These are phyloP conservation scores for Ictalurus punctatus DNA, from an alignment of 2,113 vertebrate genomes.

Conservation along the genomic window DNA sequence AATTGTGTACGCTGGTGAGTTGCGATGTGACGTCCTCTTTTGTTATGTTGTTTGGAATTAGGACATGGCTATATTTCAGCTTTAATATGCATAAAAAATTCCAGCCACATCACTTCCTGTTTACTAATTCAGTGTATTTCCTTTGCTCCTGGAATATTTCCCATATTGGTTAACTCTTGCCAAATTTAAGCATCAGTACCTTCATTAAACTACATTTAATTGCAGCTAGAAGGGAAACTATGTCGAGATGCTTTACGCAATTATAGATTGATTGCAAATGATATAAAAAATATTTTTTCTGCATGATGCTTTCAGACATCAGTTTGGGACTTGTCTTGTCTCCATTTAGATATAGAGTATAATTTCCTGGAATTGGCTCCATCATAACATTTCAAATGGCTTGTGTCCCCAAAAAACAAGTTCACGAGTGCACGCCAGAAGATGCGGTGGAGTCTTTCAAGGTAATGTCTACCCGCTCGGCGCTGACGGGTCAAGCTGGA, in stretches of 20 bases:
- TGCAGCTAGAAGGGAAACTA: background rate
- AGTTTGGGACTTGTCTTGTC: conserved; percentile 1
- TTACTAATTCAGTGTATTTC: background rate
- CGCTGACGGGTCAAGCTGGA: conserved; percentile 34
- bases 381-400: conserved; percentile 3
- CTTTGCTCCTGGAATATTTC: background rate
- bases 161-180: background rate
- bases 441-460: background rate
- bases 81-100: conserved; percentile 2
- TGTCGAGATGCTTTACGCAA: background rate
- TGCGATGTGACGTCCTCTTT: background rate
- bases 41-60: background rate
- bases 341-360: background rate
- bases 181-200: background rate
- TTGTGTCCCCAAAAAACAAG: conserved; percentile 16
- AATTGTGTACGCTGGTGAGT: background rate
- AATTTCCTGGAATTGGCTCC: background rate
- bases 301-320: background rate
- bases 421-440: background rate
- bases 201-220: conserved; percentile 1
- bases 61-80: background rate
- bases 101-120: background rate
- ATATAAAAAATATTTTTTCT: background rate
- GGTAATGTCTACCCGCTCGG: conserved; percentile 32
- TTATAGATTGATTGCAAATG: background rate